These are phyloP conservation scores for Chionomys nivalis DNA, from an alignment of 2,113 vertebrate species.

Conservation along the genomic window DNA sequence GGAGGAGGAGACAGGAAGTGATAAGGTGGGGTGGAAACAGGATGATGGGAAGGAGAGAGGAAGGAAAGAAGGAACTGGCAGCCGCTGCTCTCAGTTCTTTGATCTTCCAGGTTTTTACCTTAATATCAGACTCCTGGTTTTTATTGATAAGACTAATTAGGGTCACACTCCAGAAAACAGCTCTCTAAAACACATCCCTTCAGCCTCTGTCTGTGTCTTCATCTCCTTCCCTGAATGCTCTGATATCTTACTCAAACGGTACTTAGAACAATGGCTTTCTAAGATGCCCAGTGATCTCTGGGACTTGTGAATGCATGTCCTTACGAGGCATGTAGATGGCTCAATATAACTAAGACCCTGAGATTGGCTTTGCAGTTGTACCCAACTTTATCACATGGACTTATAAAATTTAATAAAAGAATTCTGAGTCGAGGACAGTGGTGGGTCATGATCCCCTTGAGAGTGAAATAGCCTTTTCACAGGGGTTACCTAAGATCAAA, in stretches of 20 bases:
- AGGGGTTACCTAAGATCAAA: background rate
- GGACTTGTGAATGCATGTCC: background rate
- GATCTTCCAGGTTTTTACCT: too few species aligned
- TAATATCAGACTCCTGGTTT: too few species aligned
- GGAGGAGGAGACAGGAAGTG: too few species aligned
- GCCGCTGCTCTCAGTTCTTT: too few species aligned
- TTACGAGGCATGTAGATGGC: background rate
- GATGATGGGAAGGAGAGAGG: too few species aligned
- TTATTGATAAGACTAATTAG: too few species aligned
- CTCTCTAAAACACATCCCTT: background rate
- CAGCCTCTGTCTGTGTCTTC: background rate
- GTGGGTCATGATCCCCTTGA: background rate
- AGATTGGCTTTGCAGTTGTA: background rate
- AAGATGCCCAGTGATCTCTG: background rate
- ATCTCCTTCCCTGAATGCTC: background rate
- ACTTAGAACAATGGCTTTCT: background rate
- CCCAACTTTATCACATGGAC: background rate
- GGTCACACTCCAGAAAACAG: background rate
- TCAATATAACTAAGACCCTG: background rate
- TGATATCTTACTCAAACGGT: background rate
- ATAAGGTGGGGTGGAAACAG: too few species aligned
- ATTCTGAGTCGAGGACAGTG: background rate
- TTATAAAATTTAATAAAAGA: background rate
- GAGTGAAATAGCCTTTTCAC: background rate
- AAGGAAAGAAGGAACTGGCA: too few species aligned